Conservation (phyloP, 1,140 invertebrate species). For the Pygmarrhopalites habei region DNA sequence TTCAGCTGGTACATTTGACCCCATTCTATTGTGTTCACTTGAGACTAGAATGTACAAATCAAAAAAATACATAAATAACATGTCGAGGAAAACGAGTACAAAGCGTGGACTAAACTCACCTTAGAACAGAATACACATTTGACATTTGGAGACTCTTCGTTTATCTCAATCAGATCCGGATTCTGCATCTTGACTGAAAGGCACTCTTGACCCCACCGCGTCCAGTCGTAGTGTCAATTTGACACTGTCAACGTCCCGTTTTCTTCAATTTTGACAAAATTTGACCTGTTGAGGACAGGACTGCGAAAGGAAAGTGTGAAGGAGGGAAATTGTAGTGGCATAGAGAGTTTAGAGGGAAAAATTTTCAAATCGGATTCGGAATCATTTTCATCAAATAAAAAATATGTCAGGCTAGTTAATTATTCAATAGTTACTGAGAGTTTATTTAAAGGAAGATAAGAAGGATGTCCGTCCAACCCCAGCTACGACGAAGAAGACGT, state of each 20-base stretch:
- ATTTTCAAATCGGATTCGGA: not conserved
- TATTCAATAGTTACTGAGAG: not conserved
- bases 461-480: slow-evolving; percentile 9
- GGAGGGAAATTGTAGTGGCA: not conserved
- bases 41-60: too few relatives aligned
- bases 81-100: too few relatives aligned
- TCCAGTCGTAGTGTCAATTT: not conserved
- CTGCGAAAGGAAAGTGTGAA: not conserved
- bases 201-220: not conserved
- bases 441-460: too few relatives aligned
- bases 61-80: too few relatives aligned
- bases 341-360: not conserved
- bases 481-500: slow-evolving; percentile 29
- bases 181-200: slow-evolving; percentile 9
- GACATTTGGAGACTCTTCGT: not conserved
- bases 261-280: not conserved
- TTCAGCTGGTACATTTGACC: slow-evolving; percentile 24
- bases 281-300: not conserved
- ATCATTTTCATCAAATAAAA: not conserved
- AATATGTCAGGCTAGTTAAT: not conserved
- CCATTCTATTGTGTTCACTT: slow-evolving; percentile 33
- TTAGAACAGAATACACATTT: slow-evolving; percentile 27
- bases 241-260: not conserved
- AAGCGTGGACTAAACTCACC: too few relatives aligned
- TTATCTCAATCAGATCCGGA: slow-evolving; percentile 21